Conservation (phyloP, 2,888 invertebrate genomes). For the Phoenoteleia sp. region DNA sequence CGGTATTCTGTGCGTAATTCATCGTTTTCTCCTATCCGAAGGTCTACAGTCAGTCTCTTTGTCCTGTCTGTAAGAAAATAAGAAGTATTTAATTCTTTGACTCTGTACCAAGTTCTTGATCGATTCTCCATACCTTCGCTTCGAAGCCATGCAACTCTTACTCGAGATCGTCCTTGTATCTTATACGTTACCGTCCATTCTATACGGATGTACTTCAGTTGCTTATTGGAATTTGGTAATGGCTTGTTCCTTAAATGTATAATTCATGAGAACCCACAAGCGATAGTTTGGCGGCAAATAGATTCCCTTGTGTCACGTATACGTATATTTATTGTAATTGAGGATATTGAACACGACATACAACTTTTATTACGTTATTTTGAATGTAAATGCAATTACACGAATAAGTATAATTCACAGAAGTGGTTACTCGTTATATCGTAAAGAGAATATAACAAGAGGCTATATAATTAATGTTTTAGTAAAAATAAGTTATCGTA, state of each 20-base stretch:
- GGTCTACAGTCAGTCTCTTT: neutral
- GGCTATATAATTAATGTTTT: too few species aligned
- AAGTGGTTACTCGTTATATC: too few species aligned
- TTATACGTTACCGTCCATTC: conserved; percentile 52
- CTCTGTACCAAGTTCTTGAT: conserved; percentile 72
- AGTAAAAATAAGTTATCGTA: too few species aligned
- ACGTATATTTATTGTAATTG: conserved; percentile 61
- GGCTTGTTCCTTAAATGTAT: conserved; percentile 78
- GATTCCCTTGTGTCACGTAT: conserved; percentile 62
- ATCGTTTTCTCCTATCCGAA: neutral
- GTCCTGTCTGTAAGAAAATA: neutral
- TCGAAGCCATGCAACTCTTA: conserved; percentile 13
- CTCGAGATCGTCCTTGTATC: conserved; percentile 49
- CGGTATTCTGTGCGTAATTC: conserved; percentile 48
- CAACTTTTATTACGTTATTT: conserved; percentile 47
- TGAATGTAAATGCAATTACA: conserved; percentile 44
- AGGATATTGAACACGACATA: conserved; percentile 43
- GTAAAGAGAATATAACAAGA: too few species aligned
- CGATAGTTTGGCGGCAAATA: conserved; percentile 76
- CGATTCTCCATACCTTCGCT: conserved; percentile 41
- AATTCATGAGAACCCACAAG: conserved; percentile 78
- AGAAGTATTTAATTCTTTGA: conserved; percentile 58
- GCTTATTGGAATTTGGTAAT: conserved; percentile 81
- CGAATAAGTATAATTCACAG: too few species aligned
- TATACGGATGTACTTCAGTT: conserved; percentile 74